A percentile compares a stretch with the other conserved stretches of the same genome.
phyloP scores from a whole-genome alignment of 2,888 invertebrate genomes.

The Girardia tigrina region DNA sequence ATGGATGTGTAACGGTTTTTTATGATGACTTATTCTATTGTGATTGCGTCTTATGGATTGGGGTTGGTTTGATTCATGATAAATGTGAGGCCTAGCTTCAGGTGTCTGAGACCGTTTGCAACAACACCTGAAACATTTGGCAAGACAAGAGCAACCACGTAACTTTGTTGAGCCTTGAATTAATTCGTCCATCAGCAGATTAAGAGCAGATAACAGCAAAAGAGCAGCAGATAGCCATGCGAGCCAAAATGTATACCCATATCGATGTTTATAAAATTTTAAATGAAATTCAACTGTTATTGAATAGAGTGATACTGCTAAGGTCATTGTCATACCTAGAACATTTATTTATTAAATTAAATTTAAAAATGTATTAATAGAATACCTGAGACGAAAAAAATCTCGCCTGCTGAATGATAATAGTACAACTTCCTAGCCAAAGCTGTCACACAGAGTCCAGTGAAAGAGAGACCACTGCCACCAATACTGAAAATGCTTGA shows the following conservation, averaged over 20 bases:
- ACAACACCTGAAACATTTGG: constrained; percentile 10
- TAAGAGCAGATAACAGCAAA: constrained; percentile 9
- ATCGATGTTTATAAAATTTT: constrained; percentile 4
- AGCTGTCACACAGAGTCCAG: constrained; percentile 45
- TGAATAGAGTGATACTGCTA: neutral
- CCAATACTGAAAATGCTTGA: constrained; percentile 42
- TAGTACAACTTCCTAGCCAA: constrained; percentile 49
- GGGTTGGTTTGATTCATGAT: neutral
- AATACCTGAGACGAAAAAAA: constrained; percentile 48
- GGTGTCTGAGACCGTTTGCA: neutral
- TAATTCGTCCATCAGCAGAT: constrained; percentile 20
- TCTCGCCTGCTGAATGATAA: constrained; percentile 50
- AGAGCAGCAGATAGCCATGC: neutral
- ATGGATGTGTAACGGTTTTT: neutral
- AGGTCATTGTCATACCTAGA: constrained; percentile 23
- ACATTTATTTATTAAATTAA: neutral
- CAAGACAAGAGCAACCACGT: constrained; percentile 23
- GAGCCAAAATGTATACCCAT: constrained; percentile 3
- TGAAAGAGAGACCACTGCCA: constrained; percentile 45
- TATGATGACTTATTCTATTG: neutral
- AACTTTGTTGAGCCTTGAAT: constrained; percentile 20
- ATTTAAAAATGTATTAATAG: neutral
- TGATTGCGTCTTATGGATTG: constrained; percentile 1
- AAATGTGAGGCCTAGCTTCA: constrained; percentile 6
- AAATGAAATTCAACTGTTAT: constrained; percentile 4